Conservation (phyloP, 2,888 invertebrate species). For the Drosophila mimetica region DNA sequence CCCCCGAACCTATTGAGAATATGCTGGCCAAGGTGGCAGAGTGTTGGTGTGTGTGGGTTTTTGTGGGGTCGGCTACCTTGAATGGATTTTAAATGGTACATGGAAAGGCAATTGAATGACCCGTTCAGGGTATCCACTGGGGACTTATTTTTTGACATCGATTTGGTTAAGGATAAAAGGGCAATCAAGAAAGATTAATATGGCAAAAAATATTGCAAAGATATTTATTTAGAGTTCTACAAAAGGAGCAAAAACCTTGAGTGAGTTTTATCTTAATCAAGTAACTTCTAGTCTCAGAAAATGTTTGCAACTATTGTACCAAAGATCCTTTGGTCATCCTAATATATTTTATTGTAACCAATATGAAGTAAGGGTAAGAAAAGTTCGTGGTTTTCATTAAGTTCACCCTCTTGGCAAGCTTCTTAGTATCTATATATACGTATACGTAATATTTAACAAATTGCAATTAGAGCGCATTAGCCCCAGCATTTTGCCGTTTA, state of each 20-base stretch:
- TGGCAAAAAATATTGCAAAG: background rate
- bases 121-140: constrained; percentile 10
- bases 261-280: too few relatives aligned
- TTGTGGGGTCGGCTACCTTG: constrained; percentile 56
- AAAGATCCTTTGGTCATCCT: too few relatives aligned
- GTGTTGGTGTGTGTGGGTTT: constrained; percentile 49
- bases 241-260: too few relatives aligned
- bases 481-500: constrained; percentile 49
- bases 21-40: constrained; percentile 52
- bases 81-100: constrained; percentile 71
- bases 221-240: background rate
- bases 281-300: background rate
- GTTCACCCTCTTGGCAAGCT: constrained; percentile 8
- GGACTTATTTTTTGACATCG: background rate
- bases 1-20: constrained; percentile 22
- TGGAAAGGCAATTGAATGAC: constrained; percentile 69
- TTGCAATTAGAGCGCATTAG: constrained; percentile 67
- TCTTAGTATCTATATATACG: constrained; percentile 24
- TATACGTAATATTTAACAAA: constrained; percentile 59
- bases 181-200: background rate
- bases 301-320: too few relatives aligned
- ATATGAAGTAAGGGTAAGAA: background rate
- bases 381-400: background rate
- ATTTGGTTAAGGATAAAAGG: background rate
- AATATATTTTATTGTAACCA: too few relatives aligned